phyloP scores from a whole-genome alignment of 2,888 invertebrate genomes.

The Tipula helvola region DNA sequence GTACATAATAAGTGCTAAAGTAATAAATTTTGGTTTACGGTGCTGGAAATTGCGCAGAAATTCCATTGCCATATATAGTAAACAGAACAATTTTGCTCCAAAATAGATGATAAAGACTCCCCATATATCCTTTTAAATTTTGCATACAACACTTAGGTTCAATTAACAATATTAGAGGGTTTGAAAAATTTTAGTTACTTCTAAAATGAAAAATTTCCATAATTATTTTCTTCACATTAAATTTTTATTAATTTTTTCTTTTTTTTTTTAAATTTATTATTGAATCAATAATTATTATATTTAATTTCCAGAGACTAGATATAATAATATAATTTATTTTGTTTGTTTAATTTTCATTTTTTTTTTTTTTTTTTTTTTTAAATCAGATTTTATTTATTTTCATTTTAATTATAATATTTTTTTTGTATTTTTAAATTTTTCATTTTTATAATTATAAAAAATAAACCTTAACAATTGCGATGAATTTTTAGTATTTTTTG shows the following conservation, averaged over 20 bases:
- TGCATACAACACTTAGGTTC: too few relatives aligned
- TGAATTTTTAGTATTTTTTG: not conserved
- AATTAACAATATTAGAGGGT: too few relatives aligned
- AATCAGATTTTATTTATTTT: not conserved
- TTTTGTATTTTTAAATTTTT: not conserved
- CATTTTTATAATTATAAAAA: not conserved
- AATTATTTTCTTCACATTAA: not conserved
- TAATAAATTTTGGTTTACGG: too few relatives aligned
- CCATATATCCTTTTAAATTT: too few relatives aligned
- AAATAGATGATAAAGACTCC: too few relatives aligned
- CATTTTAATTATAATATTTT: not conserved
- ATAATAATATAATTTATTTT: slow-evolving; percentile 9
- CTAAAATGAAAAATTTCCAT: not conserved
- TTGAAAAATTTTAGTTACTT: too few relatives aligned
- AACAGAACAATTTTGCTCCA: too few relatives aligned
- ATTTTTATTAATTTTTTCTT: not conserved
- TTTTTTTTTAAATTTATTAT: not conserved
- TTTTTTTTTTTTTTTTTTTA: not conserved
- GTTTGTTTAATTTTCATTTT: not conserved
- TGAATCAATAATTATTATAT: slow-evolving; percentile 10
- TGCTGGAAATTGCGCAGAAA: too few relatives aligned
- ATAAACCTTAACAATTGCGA: slow-evolving; percentile 6
- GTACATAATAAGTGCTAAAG: too few relatives aligned
- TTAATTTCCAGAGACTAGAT: slow-evolving; percentile 10
- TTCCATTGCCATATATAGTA: too few relatives aligned